Evolutionary conservation across 2,888 invertebrate genomes (phyloP).

Genomic region (Gnatocerus cornutus): DNA sequence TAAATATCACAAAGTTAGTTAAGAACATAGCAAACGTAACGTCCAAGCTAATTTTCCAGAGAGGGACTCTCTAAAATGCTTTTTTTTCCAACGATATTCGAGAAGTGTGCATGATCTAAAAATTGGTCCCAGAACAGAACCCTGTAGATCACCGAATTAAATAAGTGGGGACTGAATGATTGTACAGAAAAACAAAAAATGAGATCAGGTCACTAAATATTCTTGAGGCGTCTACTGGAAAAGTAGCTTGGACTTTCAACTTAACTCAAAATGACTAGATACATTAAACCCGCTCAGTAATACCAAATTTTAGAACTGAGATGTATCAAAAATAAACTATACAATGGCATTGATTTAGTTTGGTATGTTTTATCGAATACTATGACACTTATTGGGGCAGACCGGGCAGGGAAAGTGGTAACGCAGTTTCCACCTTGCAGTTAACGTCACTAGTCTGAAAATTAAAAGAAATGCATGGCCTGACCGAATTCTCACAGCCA

Average conservation of each 20-base stretch:
- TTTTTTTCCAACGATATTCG: too few species aligned
- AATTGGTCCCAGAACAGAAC: too few species aligned
- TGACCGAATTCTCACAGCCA: slow-evolving; percentile 1
- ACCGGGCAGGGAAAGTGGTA: too few species aligned
- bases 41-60: neutral
- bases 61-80: too few species aligned
- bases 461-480: neutral
- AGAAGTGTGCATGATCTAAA: too few species aligned
- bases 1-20: slow-evolving; percentile 22
- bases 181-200: too few species aligned
- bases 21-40: neutral
- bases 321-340: neutral
- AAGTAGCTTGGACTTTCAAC: neutral
- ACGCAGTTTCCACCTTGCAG: too few species aligned
- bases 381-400: too few species aligned
- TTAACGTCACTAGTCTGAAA: neutral
- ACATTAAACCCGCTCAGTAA: slow-evolving; percentile 29
- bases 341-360: neutral
- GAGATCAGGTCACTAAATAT: too few species aligned
- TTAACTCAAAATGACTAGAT: slow-evolving; percentile 36
- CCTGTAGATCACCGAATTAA: too few species aligned
- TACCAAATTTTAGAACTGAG: slow-evolving; percentile 12
- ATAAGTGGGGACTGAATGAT: too few species aligned
- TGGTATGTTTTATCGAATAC: too few species aligned
- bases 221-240: neutral